These are phyloP conservation scores for Diglossa cyanea DNA, from an alignment of 2,797 vertebrate genomes.

Conservation along the genomic window DNA sequence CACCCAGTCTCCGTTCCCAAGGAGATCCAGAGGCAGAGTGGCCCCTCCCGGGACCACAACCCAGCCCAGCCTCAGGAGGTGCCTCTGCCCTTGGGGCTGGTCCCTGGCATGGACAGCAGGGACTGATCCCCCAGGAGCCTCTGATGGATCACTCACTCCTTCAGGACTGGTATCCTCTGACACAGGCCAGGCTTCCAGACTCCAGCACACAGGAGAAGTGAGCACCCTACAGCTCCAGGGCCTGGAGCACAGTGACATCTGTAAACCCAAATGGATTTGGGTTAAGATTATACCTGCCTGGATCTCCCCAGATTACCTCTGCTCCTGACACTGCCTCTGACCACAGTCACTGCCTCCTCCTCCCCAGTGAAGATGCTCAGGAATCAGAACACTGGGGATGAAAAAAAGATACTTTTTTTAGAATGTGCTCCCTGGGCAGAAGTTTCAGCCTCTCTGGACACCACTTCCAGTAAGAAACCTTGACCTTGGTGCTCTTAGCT, in stretches of 20 bases:
- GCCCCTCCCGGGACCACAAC: not conserved
- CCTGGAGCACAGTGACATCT: not conserved
- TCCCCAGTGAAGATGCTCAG: not conserved
- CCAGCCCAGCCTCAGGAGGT: not conserved
- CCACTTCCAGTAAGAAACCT: not conserved
- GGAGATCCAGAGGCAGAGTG: not conserved
- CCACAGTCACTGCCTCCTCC: not conserved
- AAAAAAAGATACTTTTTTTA: not conserved
- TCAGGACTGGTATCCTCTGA: not conserved
- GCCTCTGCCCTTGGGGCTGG: not conserved
- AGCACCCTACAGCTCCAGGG: not conserved
- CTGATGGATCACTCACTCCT: not conserved
- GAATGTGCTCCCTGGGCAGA: not conserved
- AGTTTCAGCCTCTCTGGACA: not conserved
- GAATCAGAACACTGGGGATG: not conserved
- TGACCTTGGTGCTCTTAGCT: not conserved
- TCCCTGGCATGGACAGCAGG: not conserved
- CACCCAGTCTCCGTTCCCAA: fast-evolving
- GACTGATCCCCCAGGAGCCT: not conserved
- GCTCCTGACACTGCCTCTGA: not conserved
- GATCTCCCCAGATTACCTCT: not conserved
- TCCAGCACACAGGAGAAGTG: not conserved
- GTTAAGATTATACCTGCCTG: not conserved
- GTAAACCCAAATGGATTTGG: not conserved
- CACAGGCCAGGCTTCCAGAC: not conserved